Evolutionary conservation across 2,888 invertebrate genomes (phyloP), one percentile per base, ranked within the genome.

Genomic region (Andrena dorsata): DNA sequence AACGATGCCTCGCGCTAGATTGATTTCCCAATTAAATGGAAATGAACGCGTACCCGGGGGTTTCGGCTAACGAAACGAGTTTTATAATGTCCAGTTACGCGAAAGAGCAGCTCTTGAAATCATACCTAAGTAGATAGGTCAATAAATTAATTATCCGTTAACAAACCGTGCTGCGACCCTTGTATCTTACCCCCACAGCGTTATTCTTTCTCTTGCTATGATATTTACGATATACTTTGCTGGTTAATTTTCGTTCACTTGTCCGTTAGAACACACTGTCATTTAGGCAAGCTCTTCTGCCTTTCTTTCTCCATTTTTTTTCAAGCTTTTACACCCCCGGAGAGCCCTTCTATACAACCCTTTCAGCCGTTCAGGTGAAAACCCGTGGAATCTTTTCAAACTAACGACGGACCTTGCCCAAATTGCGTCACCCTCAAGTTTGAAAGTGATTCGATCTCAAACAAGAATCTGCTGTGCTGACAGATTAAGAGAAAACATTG

Each of bases 1-100:
- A 88, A 88, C 88, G 87, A 88, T 86, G 77, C 82, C 78, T 56
- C 76, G 74, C 75, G 88, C 83, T 73, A 83, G 87, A 88, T 88
- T 87, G 87, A 88, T 88, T 88, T 81, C 85, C 88, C 88, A 88
- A 88, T 88, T 88, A 88, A 88, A 88, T 87, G 87, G 79, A 88
- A 88, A 88, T 85, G 88, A 88, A 85, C 86, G 81, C 73, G 66
- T 30, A 13, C 58, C 13, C 28, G n/a, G 4, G 5, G 13, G 32
- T 30, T n/a, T 16, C 16, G 4, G 41, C 41, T 51, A 51, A 71
- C 58, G 73, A 79, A 81, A 87, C 84, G 83, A 82, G 85, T 88
- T 88, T 88, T 88, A 86, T 88, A 88, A 88, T 87, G 84, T 80
- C 76, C 78, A 68, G 69, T 49, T 64, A 79, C 71, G 63, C 73